phyloP scores from a whole-genome alignment of 1,140 invertebrate species.

The Camponotus floridanus region DNA sequence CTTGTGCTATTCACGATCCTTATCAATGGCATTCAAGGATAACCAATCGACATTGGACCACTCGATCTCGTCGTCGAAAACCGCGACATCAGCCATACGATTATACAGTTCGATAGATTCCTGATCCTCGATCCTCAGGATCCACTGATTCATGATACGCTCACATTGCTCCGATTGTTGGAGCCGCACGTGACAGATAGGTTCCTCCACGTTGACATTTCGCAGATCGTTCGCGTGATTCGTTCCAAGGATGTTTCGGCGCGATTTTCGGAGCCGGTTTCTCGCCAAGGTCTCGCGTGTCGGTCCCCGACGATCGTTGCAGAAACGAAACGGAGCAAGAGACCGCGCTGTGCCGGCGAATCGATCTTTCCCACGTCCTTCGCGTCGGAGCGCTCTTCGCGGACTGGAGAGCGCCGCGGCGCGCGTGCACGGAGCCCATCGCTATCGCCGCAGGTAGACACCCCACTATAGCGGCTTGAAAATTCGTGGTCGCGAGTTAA shows the following conservation, averaged over 20 bases:
- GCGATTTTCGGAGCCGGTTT: constrained; percentile 26
- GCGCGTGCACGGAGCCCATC: constrained; percentile 78
- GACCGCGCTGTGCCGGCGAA: constrained; percentile 63
- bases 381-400: constrained; percentile 82
- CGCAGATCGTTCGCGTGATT: neutral
- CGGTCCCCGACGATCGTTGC: neutral
- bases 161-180: neutral
- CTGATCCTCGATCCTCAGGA: neutral
- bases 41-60: constrained; percentile 8
- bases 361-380: constrained; percentile 79
- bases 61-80: neutral
- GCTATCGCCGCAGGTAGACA: constrained; percentile 83
- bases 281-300: neutral
- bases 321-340: constrained; percentile 49
- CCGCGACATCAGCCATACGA: neutral
- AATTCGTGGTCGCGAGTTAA: constrained; percentile 73
- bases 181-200: neutral
- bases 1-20: constrained; percentile 14
- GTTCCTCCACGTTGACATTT: neutral
- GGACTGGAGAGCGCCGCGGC: constrained; percentile 80
- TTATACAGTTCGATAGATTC: neutral
- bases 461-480: constrained; percentile 77
- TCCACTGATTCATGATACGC: constrained; percentile 2
- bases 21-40: constrained; percentile 10
- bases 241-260: neutral